These are phyloP conservation scores for Eudorcas thomsonii DNA, from an alignment of 2,113 vertebrate species.

Conservation along the genomic window DNA sequence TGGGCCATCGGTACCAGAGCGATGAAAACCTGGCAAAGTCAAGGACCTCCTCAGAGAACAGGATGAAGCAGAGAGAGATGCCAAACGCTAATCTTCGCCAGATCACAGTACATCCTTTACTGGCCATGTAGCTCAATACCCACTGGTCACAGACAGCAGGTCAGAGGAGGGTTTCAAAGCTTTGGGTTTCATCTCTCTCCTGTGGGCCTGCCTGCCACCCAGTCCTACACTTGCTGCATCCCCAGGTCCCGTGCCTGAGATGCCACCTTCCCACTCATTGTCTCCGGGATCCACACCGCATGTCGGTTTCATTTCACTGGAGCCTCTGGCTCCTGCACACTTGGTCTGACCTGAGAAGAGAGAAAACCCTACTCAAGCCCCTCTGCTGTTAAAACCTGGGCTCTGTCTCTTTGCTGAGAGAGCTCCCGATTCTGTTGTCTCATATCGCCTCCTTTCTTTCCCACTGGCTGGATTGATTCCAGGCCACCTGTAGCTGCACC, in stretches of 20 bases:
- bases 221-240: rapidly evolving
- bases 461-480: not conserved
- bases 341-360: not conserved
- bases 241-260: not conserved
- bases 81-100: not conserved
- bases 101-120: rapidly evolving
- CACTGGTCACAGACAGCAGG: rapidly evolving
- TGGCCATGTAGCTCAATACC: rapidly evolving
- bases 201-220: rapidly evolving
- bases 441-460: not conserved
- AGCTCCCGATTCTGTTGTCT: too few relatives aligned
- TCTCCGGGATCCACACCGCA: not conserved
- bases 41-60: rapidly evolving
- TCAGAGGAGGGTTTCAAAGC: rapidly evolving
- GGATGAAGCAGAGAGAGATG: not conserved
- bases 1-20: not conserved
- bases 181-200: rapidly evolving
- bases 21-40: rapidly evolving
- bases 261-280: not conserved
- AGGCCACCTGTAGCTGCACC: rapidly evolving
- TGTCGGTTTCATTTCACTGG: conserved; percentile 4
- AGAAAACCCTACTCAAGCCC: not conserved
- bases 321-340: not conserved
- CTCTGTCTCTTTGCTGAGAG: not conserved
- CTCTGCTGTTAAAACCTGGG: not conserved